Evolutionary conservation across 2,113 vertebrate genomes (phyloP).

Genomic region (Ariopsis seemanni): DNA sequence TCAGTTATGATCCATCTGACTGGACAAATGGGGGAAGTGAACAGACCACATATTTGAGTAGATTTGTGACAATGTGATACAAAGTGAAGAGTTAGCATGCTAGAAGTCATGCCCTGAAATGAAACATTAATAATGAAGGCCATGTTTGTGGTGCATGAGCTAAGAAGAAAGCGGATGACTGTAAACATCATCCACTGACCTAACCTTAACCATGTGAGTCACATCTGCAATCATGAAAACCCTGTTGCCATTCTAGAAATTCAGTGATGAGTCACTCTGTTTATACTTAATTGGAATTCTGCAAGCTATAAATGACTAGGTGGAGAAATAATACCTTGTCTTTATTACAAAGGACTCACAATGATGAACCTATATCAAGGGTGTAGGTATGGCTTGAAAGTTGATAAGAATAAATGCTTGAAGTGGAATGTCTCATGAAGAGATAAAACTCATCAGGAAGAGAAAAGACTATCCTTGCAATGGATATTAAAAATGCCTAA

Average conservation of each 20-base stretch:
- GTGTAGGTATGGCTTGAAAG: neutral
- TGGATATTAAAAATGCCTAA: neutral
- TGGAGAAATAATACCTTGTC: slow-evolving; percentile 58
- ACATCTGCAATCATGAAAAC: neutral
- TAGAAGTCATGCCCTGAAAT: slow-evolving; percentile 63
- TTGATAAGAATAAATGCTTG: neutral
- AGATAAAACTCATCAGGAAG: neutral
- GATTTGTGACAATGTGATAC: slow-evolving; percentile 60
- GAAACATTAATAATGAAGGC: slow-evolving; percentile 58
- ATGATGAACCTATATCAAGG: slow-evolving; percentile 51
- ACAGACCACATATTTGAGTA: slow-evolving; percentile 41
- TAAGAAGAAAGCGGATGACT: neutral
- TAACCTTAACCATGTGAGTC: neutral
- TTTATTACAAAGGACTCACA: slow-evolving; percentile 58
- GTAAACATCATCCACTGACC: neutral
- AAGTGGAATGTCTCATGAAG: neutral
- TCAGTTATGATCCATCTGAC: slow-evolving; percentile 58
- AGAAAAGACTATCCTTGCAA: neutral
- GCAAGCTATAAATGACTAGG: slow-evolving; percentile 61
- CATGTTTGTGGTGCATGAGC: slow-evolving; percentile 50
- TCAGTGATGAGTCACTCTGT: slow-evolving; percentile 17
- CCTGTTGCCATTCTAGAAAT: neutral
- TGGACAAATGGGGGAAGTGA: slow-evolving; percentile 54
- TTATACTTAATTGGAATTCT: slow-evolving; percentile 41
- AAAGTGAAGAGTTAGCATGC: slow-evolving; percentile 62